Conservation (phyloP, 2,113 vertebrate genomes). For the Hoplias malabaricus region DNA sequence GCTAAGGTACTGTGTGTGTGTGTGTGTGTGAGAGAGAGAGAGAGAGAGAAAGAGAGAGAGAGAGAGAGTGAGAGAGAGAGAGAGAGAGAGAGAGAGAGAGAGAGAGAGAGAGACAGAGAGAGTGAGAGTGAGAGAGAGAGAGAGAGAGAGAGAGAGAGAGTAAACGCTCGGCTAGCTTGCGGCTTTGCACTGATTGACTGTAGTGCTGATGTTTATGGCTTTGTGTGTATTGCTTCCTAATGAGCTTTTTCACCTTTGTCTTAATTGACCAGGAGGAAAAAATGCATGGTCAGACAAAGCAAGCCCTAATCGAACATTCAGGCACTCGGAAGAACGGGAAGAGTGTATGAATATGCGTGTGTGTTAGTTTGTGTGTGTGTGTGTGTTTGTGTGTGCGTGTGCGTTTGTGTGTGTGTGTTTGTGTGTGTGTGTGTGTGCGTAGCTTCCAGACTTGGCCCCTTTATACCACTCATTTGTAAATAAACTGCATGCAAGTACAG, state of each 20-base stretch:
- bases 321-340: not conserved
- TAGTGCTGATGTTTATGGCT: constrained; percentile 40
- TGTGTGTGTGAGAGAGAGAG: constrained; percentile 30
- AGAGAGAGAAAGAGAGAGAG: constrained; percentile 21
- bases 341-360: not conserved
- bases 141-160: constrained; percentile 28
- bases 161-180: not conserved
- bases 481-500: constrained; percentile 11
- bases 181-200: constrained; percentile 24
- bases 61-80: constrained; percentile 20
- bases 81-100: constrained; percentile 25
- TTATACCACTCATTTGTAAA: constrained; percentile 14
- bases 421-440: not conserved
- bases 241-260: constrained; percentile 9
- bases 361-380: not conserved
- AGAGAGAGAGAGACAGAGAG: constrained; percentile 10
- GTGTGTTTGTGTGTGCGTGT: not conserved
- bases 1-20: not conserved
- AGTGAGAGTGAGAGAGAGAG: constrained; percentile 24
- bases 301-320: not conserved
- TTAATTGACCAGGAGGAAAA: constrained; percentile 16
- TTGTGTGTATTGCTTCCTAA: constrained; percentile 27
- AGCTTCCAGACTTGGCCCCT: not conserved
- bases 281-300: constrained; percentile 7
- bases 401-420: not conserved